Conservation (phyloP, 2,113 vertebrate genomes). For the Cyprinodon brontotheroides region DNA sequence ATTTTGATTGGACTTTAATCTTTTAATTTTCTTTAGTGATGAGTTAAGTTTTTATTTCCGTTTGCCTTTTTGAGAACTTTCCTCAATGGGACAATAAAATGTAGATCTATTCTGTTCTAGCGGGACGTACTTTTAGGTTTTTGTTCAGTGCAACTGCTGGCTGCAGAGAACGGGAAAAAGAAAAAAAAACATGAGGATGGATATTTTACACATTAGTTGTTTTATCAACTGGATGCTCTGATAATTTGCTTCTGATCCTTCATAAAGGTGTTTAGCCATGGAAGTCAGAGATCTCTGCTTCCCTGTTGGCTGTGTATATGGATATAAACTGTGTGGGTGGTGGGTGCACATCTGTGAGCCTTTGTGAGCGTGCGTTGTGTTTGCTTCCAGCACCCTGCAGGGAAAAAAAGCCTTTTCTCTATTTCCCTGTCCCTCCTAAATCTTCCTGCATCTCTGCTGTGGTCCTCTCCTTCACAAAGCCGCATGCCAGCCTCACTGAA, state of each 20-base stretch:
- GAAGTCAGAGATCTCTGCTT: conserved; percentile 70
- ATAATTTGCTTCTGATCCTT: conserved; percentile 52
- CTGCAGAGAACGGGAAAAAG: conserved; percentile 11
- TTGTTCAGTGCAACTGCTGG: conserved; percentile 21
- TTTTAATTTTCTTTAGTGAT: too few species aligned
- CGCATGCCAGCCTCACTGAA: conserved; percentile 75
- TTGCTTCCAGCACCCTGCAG: conserved; percentile 58
- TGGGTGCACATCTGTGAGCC: conserved; percentile 64
- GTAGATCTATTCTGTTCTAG: conserved; percentile 3
- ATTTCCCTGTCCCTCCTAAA: conserved; percentile 76
- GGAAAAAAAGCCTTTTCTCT: conserved; percentile 63
- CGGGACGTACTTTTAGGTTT: conserved; percentile 41
- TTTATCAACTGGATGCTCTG: conserved; percentile 57
- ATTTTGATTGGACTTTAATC: too few species aligned
- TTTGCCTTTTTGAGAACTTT: too few species aligned
- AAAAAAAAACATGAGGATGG: conserved; percentile 15
- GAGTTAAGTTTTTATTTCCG: too few species aligned
- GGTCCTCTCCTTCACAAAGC: conserved; percentile 74
- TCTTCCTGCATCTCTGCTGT: conserved; percentile 72
- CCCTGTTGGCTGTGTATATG: conserved; percentile 49
- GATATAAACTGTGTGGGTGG: conserved; percentile 69
- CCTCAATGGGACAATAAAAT: too few species aligned
- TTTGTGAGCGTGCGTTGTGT: conserved; percentile 60
- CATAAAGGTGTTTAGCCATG: conserved; percentile 64
- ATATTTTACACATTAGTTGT: conserved; percentile 44